Percentiles rank a stretch among this genome's conserved stretches.
Conservation (phyloP, 2,113 vertebrate species). For the Polyodon spathula region DNA sequence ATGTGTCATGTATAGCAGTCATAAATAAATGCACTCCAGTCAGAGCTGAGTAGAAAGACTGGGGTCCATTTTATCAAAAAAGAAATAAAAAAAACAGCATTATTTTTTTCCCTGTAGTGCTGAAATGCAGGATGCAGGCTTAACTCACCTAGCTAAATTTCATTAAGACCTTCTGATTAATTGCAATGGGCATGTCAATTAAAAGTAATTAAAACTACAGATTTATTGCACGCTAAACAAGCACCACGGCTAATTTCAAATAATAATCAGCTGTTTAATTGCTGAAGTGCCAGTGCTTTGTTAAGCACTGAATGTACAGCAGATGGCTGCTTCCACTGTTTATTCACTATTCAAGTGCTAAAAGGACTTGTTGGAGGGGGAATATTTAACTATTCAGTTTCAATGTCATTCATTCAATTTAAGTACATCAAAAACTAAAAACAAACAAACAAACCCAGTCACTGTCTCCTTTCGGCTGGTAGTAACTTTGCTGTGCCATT, state of each 20-base stretch:
- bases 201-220: not conserved
- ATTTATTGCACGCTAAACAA: slow-evolving; percentile 3
- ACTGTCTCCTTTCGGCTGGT: no score
- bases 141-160: not conserved
- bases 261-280: not conserved
- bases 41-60: no score
- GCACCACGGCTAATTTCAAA: not conserved
- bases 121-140: slow-evolving; percentile 1
- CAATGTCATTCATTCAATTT: not conserved
- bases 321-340: not conserved
- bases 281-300: not conserved
- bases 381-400: not conserved
- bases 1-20: no score
- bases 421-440: not conserved
- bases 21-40: no score
- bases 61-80: not conserved
- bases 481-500: no score
- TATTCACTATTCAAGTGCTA: not conserved
- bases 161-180: slow-evolving; percentile 6
- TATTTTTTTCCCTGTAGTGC: not conserved
- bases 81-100: not conserved
- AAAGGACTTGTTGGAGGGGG: not conserved
- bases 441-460: no score
- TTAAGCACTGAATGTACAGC: not conserved
- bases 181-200: not conserved